These are phyloP conservation scores for Muschampia plurimacula DNA, from an alignment of 2,888 invertebrate genomes.

Conservation along the genomic window DNA sequence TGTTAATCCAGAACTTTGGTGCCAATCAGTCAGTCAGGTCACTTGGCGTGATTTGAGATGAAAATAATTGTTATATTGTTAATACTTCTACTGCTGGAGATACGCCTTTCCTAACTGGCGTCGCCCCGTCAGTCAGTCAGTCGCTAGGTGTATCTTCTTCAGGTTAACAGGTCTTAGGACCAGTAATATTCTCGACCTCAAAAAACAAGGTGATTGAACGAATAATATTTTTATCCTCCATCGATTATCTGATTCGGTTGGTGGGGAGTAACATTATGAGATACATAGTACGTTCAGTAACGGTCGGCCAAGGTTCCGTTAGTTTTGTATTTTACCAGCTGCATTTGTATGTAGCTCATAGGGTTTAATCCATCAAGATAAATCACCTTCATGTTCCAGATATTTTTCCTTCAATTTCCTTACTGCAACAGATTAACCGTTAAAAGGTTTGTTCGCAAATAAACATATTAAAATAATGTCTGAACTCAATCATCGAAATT, in stretches of 20 bases:
- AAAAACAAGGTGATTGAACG: constrained; percentile 18
- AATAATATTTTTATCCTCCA: constrained; percentile 10
- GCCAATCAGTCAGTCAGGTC: no score
- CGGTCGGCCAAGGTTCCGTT: constrained; percentile 18
- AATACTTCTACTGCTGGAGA: no score
- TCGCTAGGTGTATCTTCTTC: not conserved
- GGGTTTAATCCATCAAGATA: not conserved
- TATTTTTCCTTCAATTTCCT: not conserved
- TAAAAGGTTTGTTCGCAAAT: not conserved
- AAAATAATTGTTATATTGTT: no score
- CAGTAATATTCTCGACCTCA: not conserved
- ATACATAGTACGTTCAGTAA: constrained; percentile 14
- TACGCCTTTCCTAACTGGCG: no score
- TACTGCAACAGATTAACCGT: not conserved
- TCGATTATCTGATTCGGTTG: constrained; percentile 8
- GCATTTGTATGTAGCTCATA: constrained; percentile 7
- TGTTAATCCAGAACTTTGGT: no score
- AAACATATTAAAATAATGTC: no score
- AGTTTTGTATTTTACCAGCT: not conserved
- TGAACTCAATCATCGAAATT: no score
- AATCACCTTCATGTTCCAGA: not conserved
- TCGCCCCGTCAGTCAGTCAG: no score
- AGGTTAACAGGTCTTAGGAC: not conserved
- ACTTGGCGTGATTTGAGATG: no score
- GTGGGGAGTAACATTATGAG: not conserved